Conservation (phyloP, 2,888 invertebrate species). For the Dichetophora obliterata region DNA sequence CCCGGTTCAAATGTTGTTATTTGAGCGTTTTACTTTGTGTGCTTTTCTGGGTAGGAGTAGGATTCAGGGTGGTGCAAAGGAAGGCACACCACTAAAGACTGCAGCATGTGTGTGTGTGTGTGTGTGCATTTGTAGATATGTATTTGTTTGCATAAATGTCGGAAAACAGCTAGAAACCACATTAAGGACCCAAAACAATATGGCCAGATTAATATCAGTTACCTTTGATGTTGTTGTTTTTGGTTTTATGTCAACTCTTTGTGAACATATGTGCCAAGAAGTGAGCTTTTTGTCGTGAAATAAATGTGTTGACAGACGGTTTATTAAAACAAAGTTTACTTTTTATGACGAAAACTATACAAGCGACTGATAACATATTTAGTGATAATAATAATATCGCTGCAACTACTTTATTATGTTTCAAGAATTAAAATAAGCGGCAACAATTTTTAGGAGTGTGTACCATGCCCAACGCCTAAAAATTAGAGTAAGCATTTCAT, state of each 20-base stretch:
- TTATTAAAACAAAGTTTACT: too few relatives aligned
- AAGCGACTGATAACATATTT: too few relatives aligned
- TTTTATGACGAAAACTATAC: too few relatives aligned
- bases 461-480: too few relatives aligned
- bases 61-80: background rate
- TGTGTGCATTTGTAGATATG: background rate
- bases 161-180: background rate
- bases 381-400: too few relatives aligned
- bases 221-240: background rate
- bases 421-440: too few relatives aligned
- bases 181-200: background rate
- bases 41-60: background rate
- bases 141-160: constrained; percentile 1
- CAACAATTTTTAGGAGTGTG: too few relatives aligned
- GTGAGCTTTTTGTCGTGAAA: too few relatives aligned
- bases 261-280: background rate
- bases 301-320: too few relatives aligned
- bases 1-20: background rate
- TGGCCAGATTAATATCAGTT: background rate
- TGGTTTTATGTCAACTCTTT: background rate
- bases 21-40: background rate
- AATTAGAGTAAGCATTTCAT: too few relatives aligned
- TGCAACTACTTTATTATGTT: too few relatives aligned
- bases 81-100: too few relatives aligned
- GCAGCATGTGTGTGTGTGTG: background rate